A percentile compares a stretch with the other conserved stretches of the same genome.
phyloP scores from a whole-genome alignment of 1,140 invertebrate genomes.

The Pseudomyrmex gracilis region DNA sequence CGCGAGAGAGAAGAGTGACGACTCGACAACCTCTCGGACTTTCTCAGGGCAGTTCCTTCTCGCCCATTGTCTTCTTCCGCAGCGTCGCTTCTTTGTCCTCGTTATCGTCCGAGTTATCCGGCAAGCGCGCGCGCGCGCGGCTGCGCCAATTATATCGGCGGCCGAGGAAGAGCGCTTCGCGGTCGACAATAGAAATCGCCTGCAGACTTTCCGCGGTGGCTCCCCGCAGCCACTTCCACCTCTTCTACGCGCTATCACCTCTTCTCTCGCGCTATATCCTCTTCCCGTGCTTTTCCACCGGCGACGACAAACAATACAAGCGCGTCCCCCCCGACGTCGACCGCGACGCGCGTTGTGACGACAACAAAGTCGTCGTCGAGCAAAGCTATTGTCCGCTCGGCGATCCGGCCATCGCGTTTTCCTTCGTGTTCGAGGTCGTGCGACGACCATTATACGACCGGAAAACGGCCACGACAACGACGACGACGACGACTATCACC shows the following conservation, averaged over 20 bases:
- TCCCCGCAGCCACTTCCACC: constrained; percentile 37
- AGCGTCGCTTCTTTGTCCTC: constrained; percentile 69
- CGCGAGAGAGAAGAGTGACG: neutral
- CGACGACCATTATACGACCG: constrained; percentile 44
- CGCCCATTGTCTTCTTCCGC: constrained; percentile 64
- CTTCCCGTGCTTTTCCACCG: constrained; percentile 49
- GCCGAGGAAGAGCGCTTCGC: constrained; percentile 62
- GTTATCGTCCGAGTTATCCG: constrained; percentile 75
- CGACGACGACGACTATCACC: constrained; percentile 8
- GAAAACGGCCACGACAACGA: constrained; percentile 3
- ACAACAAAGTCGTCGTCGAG: constrained; percentile 46
- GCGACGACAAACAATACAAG: constrained; percentile 61
- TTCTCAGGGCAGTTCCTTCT: constrained; percentile 51
- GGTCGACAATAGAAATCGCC: constrained; percentile 75
- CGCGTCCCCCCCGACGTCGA: constrained; percentile 13
- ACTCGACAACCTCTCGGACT: constrained; percentile 53
- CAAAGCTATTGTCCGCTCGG: constrained; percentile 55
- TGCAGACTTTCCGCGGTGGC: constrained; percentile 59
- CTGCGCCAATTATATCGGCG: constrained; percentile 77
- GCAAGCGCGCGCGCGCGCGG: constrained; percentile 24
- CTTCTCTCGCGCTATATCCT: constrained; percentile 19
- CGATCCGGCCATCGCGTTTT: constrained; percentile 34
- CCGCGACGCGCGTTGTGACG: constrained; percentile 13
- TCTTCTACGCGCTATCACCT: neutral
- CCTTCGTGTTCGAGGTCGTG: constrained; percentile 49